phyloP scores from a whole-genome alignment of 35 echinoderm and acorn worm genomes.

The Ptychodera flava region DNA sequence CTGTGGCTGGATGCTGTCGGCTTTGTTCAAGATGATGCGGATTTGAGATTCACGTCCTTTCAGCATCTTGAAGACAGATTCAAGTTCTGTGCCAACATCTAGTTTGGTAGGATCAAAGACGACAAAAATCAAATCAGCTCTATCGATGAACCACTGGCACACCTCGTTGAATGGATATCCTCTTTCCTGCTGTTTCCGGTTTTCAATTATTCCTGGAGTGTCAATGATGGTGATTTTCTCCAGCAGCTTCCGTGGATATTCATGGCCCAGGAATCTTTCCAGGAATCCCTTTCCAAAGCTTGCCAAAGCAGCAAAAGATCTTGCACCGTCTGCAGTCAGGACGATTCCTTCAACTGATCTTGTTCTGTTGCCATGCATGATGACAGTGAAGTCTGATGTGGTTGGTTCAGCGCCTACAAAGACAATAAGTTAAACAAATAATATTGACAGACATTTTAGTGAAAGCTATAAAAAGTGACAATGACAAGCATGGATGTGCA shows the following conservation, averaged over 20 bases:
- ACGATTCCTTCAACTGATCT: constrained; percentile 65
- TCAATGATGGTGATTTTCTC: constrained; percentile 73
- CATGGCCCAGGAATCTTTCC: constrained; percentile 48
- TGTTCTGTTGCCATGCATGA: constrained; percentile 59
- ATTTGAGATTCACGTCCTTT: constrained; percentile 87
- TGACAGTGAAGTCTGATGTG: constrained; percentile 71
- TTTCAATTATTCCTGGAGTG: constrained; percentile 89
- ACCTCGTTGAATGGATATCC: constrained; percentile 88
- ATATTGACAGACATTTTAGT: not conserved
- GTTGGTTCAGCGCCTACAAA: constrained; percentile 68
- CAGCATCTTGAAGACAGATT: constrained; percentile 56
- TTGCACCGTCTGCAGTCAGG: constrained; percentile 46
- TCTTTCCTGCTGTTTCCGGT: constrained; percentile 72
- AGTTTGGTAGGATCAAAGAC: constrained; percentile 85
- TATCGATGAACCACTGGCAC: constrained; percentile 79
- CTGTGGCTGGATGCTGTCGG: constrained; percentile 51
- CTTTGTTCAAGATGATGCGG: constrained; percentile 76
- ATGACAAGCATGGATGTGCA: too few species aligned
- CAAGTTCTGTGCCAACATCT: constrained; percentile 77
- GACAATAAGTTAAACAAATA: not conserved
- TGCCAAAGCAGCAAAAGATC: constrained; percentile 55
- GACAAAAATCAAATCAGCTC: constrained; percentile 76
- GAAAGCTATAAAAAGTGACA: too few species aligned
- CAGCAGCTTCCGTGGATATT: constrained; percentile 60
- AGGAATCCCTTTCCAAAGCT: constrained; percentile 75